Evolutionary conservation across 2,113 vertebrate species (phyloP).

Genomic region (Eolophus roseicapilla): DNA sequence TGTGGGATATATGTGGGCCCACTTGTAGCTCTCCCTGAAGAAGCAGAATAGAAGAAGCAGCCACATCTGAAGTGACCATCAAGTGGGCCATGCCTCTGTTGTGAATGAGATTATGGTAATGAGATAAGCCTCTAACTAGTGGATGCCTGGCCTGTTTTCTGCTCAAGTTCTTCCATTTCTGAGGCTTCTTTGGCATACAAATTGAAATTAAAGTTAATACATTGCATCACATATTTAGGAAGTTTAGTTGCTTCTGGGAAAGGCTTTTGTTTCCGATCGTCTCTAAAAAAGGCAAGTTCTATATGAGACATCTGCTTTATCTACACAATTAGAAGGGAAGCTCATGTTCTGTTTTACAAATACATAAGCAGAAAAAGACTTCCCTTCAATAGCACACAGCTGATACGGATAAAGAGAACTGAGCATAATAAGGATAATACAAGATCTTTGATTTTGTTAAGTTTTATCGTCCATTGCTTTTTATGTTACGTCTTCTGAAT

Average conservation of each 20-base stretch:
- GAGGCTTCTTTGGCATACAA: not conserved
- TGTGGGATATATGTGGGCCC: not conserved
- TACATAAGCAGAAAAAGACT: not conserved
- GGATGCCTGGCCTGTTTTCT: not conserved
- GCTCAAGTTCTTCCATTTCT: not conserved
- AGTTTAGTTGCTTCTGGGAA: not conserved
- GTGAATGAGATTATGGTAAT: not conserved
- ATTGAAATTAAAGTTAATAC: not conserved
- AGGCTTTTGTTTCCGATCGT: not conserved
- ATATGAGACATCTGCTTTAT: not conserved
- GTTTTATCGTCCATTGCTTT: not conserved
- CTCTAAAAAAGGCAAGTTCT: not conserved
- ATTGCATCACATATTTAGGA: not conserved
- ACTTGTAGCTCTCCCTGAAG: not conserved
- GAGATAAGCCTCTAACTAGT: not conserved
- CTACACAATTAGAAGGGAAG: not conserved
- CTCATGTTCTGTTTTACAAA: not conserved
- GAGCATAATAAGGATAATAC: not conserved
- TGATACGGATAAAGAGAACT: not conserved
- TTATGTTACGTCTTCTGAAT: not conserved
- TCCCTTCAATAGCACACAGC: not conserved
- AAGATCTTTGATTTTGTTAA: not conserved
- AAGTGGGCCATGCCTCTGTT: not conserved
- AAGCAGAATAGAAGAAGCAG: not conserved
- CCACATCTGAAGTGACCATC: not conserved